phyloP scores from a whole-genome alignment of 1,140 invertebrate species.

The Diachasma alloeum region DNA sequence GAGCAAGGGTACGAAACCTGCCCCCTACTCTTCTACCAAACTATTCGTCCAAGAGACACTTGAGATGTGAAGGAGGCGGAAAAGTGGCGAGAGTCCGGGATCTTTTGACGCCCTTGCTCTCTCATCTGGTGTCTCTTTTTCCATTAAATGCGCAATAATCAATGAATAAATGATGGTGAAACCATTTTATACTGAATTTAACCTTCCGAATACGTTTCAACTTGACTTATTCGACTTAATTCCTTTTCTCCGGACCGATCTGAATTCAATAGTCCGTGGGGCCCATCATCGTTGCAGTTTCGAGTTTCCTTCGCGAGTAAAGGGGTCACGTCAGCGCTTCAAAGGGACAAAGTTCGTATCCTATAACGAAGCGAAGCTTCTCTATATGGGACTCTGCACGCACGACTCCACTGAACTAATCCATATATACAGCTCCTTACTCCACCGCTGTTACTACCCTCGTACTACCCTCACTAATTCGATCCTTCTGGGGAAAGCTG shows the following conservation, averaged over 20 bases:
- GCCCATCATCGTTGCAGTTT: background rate
- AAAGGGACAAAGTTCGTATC: conserved; percentile 27
- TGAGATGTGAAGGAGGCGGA: background rate
- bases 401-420: conserved; percentile 14
- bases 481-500: background rate
- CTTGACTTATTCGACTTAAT: background rate
- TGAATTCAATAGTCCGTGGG: conserved; percentile 26
- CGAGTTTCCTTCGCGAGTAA: conserved; percentile 2
- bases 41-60: background rate
- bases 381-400: conserved; percentile 19
- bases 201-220: background rate
- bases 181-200: background rate
- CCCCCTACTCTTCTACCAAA: background rate
- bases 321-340: conserved; percentile 28
- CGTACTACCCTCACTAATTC: conserved; percentile 1
- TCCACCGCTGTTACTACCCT: background rate
- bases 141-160: background rate
- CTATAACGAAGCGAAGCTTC: conserved; percentile 21
- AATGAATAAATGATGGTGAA: background rate
- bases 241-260: background rate
- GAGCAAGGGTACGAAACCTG: background rate
- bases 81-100: background rate
- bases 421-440: background rate
- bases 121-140: background rate
- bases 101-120: background rate